phyloP scores from a whole-genome alignment of 1,140 invertebrate genomes.

The Ostrea denselamellosa region DNA sequence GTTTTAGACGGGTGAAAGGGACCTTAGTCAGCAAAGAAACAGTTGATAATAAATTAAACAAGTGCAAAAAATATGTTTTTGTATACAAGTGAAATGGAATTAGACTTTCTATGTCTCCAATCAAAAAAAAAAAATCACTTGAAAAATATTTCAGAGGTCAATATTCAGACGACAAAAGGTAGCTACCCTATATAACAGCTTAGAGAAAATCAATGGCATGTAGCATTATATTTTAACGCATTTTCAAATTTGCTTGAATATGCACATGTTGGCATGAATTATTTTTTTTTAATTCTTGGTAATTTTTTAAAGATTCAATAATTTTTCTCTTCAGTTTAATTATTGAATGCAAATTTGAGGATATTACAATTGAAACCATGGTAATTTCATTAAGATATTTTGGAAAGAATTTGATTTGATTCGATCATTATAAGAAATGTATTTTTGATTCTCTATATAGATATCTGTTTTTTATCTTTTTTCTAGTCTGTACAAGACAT shows the following conservation, averaged over 20 bases:
- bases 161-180: background rate
- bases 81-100: too few relatives aligned
- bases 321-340: background rate
- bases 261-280: background rate
- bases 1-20: too few relatives aligned
- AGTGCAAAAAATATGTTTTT: too few relatives aligned
- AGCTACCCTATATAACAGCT: background rate
- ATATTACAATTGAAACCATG: too few relatives aligned
- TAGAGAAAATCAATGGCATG: background rate
- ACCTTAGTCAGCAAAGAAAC: too few relatives aligned
- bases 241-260: background rate
- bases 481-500: conserved; percentile 60
- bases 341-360: too few relatives aligned
- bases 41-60: too few relatives aligned
- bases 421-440: background rate
- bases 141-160: background rate
- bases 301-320: background rate
- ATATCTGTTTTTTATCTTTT: background rate
- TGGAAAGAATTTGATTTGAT: background rate
- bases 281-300: background rate
- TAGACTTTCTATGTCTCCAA: too few relatives aligned
- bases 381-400: background rate
- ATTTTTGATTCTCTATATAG: background rate
- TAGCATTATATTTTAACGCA: background rate
- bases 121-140: too few relatives aligned